phyloP scores from a whole-genome alignment of 2,797 vertebrate species.

The Poliocrania exsul region DNA sequence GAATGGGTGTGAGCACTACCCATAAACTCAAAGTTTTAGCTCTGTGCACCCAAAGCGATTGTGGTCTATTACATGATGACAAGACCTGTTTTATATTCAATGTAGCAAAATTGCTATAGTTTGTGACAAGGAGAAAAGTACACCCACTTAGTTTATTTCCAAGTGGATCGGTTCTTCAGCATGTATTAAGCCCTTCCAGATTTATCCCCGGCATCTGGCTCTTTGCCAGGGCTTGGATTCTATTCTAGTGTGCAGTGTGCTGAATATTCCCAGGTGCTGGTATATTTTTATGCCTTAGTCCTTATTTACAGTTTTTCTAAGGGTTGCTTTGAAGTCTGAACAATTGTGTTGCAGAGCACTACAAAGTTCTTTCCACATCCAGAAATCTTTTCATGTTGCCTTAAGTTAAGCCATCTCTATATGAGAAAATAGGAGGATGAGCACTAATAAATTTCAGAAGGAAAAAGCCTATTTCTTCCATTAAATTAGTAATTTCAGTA shows the following conservation, averaged over 20 bases:
- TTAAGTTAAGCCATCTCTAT: slow-evolving; percentile 42
- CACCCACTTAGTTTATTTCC: slow-evolving; percentile 68
- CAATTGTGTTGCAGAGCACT: slow-evolving; percentile 57
- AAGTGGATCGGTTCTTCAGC: slow-evolving; percentile 59
- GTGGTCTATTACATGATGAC: slow-evolving; percentile 2
- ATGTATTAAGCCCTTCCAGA: slow-evolving; percentile 72
- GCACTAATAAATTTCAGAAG: slow-evolving; percentile 15
- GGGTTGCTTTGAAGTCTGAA: slow-evolving; percentile 78
- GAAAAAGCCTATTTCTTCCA: slow-evolving; percentile 29
- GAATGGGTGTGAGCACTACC: not conserved
- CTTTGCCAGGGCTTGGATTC: slow-evolving; percentile 70
- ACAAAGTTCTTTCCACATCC: slow-evolving; percentile 63
- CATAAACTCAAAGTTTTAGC: not conserved
- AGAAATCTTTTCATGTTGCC: slow-evolving; percentile 32
- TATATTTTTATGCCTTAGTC: slow-evolving; percentile 72
- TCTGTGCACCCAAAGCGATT: not conserved
- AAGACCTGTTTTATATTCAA: slow-evolving; percentile 67
- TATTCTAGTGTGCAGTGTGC: slow-evolving; percentile 68
- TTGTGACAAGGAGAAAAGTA: slow-evolving; percentile 68
- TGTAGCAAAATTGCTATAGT: slow-evolving; percentile 46
- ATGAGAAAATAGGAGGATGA: slow-evolving; percentile 30
- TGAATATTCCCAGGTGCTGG: slow-evolving; percentile 82
- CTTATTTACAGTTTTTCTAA: slow-evolving; percentile 80
- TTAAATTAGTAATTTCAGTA: slow-evolving; percentile 43
- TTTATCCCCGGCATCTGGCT: slow-evolving; percentile 70